phyloP scores from a whole-genome alignment of 2,113 vertebrate genomes.

The Mesembrinibis cayennensis region DNA sequence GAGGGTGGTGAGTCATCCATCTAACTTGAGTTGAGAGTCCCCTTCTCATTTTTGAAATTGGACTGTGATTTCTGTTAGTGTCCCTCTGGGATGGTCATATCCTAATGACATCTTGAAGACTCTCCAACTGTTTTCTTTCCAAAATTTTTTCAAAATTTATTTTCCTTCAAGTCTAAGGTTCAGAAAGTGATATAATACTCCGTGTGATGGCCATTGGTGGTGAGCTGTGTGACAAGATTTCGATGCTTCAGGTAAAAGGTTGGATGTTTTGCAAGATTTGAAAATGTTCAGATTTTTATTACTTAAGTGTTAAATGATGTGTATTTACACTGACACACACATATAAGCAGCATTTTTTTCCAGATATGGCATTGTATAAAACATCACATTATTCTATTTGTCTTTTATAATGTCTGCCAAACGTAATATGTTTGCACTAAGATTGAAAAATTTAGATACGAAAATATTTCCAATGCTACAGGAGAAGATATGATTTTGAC shows the following conservation, averaged over 20 bases:
- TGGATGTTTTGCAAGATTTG: background rate
- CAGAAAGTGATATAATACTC: background rate
- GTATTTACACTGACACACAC: background rate
- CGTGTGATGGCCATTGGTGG: accelerated
- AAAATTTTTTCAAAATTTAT: background rate
- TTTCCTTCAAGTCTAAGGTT: background rate
- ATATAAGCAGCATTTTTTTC: background rate
- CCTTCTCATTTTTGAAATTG: background rate
- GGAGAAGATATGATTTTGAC: background rate
- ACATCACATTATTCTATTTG: background rate
- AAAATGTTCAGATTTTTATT: background rate
- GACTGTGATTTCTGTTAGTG: background rate
- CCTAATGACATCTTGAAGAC: background rate
- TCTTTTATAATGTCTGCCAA: background rate
- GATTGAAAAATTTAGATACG: background rate
- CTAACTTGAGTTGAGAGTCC: background rate
- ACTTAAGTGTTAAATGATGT: background rate
- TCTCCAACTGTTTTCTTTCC: background rate
- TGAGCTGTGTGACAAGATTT: background rate
- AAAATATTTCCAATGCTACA: background rate
- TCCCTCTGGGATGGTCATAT: background rate
- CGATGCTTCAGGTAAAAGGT: background rate
- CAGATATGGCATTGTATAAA: background rate
- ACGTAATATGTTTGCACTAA: background rate
- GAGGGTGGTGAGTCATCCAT: background rate